These are phyloP conservation scores for Phenganax subtilis DNA, from an alignment of 92 coral and sea anemone species.

Conservation along the genomic window DNA sequence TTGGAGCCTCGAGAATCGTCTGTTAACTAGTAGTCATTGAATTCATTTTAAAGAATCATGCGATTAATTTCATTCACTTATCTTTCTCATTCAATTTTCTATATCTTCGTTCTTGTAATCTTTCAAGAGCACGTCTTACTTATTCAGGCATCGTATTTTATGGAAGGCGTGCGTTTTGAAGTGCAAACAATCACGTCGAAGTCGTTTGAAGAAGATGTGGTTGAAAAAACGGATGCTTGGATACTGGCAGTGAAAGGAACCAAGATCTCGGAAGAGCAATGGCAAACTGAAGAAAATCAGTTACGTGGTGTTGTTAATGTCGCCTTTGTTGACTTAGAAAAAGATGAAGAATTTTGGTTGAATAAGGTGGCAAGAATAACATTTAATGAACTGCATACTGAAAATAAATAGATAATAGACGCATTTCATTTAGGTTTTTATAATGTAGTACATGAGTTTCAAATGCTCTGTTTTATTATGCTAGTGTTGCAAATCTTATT, in stretches of 20 bases:
- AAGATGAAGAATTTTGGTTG: constrained; percentile 72
- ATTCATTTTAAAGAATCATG: background rate
- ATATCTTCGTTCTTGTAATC: background rate
- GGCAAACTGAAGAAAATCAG: constrained; percentile 58
- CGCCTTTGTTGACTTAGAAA: constrained; percentile 70
- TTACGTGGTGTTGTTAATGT: constrained; percentile 81
- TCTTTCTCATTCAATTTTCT: background rate
- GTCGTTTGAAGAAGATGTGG: constrained; percentile 52
- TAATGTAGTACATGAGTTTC: too few relatives aligned
- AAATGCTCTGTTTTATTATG: too few relatives aligned
- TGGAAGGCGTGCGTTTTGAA: constrained; percentile 37
- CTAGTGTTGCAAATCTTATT: too few relatives aligned
- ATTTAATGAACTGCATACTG: too few relatives aligned
- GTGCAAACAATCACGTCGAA: constrained; percentile 24
- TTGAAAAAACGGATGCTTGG: constrained; percentile 78
- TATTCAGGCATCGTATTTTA: constrained; percentile 14
- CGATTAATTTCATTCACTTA: background rate
- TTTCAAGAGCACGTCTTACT: background rate
- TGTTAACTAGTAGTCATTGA: too few relatives aligned
- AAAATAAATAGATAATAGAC: too few relatives aligned
- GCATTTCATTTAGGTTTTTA: too few relatives aligned
- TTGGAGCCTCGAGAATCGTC: too few relatives aligned
- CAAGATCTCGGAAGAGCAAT: constrained; percentile 53
- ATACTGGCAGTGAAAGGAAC: constrained; percentile 71
- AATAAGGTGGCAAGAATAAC: constrained; percentile 55